Percentiles rank a stretch among this genome's conserved stretches.
Evolutionary conservation across 1,140 invertebrate species (phyloP).

Genomic region (Drosophila lacteicornis): DNA sequence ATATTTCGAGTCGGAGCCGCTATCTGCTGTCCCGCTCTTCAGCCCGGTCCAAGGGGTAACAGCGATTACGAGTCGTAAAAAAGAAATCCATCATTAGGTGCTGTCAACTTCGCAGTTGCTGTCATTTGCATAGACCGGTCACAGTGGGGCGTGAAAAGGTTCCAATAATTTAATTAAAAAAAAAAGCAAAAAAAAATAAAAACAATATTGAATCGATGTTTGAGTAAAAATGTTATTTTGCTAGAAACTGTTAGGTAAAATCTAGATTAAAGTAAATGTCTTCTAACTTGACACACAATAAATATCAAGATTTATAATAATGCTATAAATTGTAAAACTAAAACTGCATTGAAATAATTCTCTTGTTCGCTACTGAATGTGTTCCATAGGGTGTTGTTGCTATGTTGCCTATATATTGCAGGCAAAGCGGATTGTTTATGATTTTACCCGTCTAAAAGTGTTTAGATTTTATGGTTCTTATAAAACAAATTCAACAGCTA

Average conservation of each 20-base stretch:
- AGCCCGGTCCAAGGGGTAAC: constrained; percentile 14
- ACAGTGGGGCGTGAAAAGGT: constrained; percentile 45
- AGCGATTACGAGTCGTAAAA: constrained; percentile 72
- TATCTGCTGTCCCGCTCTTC: constrained; percentile 40
- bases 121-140: constrained; percentile 24
- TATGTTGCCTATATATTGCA: too few species aligned
- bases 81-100: constrained; percentile 77
- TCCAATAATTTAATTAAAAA: neutral
- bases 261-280: too few species aligned
- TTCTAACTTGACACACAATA: too few species aligned
- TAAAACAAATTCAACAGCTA: too few species aligned
- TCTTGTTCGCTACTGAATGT: too few species aligned
- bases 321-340: neutral
- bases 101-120: constrained; percentile 31
- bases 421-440: too few species aligned
- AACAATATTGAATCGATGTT: neutral
- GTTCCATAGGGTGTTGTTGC: too few species aligned
- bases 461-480: too few species aligned
- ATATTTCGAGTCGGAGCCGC: constrained; percentile 61
- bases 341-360: too few species aligned
- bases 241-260: too few species aligned
- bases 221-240: neutral
- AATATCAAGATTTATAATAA: neutral
- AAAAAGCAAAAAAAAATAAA: neutral
- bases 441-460: too few species aligned